Base-by-base conservation (phyloP, 1,140 invertebrate species). In the Coenobita brevimanus region DNA sequence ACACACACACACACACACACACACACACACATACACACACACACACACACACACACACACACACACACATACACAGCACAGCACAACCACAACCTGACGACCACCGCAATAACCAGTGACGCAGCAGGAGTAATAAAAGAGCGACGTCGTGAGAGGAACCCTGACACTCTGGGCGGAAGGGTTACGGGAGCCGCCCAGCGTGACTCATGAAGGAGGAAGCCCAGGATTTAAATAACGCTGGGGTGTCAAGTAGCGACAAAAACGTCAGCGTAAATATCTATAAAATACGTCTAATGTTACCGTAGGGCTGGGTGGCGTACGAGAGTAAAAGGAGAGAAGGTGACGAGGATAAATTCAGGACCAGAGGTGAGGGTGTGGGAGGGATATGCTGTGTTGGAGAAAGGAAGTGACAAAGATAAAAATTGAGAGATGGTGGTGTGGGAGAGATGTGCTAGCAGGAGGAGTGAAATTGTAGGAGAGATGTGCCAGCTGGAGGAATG, bases 191-290 rank as follows among this genome's bases (percentile, higher is more conserved):
- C n/a, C n/a, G n/a, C n/a, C n/a, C n/a, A n/a, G n/a, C n/a, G 41
- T n/a, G 73, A 30, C 6, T n/a, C 73, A 50, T 50, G 21, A 17
- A 4, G 43, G 41, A 71, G 81, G 64, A 46, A 71, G 64, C n/a
- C 17, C 41, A 50, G 43, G 75, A 60, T 80, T 80, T 80, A 60
- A 80, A 60, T 60, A 62, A 60, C 76, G n/a, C 21, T n/a, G 54
- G 54, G 41, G 46, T 80, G 76, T 43, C 76, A 80, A 62, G 15
- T 80, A 60, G 76, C 76, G 38, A 27, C 50, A 80, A 80, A 62
- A 80, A 80, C 54, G 76, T 60, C 76, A 36, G 30, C 57, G 76
- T 80, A 80, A 80, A 80, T 60, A 60, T 80, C n/a, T 60, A 80
- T 80, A 80, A 80, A 80, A 80, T 36, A 80, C 76, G 27, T 60